Conservation (phyloP, 2,888 invertebrate species). For the Leptinotarsa juncta region DNA sequence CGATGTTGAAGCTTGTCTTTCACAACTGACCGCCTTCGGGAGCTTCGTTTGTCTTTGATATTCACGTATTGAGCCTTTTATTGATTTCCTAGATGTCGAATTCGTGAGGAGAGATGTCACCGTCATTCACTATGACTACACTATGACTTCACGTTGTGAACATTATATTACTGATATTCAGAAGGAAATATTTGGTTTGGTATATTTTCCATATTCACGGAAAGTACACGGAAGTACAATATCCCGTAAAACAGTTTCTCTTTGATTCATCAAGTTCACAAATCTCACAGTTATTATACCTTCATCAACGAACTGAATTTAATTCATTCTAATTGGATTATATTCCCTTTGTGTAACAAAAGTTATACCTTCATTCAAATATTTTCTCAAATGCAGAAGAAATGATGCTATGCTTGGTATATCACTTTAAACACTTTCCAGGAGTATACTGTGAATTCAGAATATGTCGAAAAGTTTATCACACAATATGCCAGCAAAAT, state of each 20-base stretch:
- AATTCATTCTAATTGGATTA: neutral
- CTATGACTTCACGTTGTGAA: neutral
- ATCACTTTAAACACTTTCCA: too few species aligned
- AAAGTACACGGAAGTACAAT: neutral
- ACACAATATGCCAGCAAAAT: too few species aligned
- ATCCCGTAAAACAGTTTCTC: neutral
- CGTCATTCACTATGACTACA: neutral
- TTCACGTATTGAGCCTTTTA: too few species aligned
- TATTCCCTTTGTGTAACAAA: neutral
- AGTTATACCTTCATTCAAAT: neutral
- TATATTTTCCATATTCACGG: neutral
- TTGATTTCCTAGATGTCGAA: too few species aligned
- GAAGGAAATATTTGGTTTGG: neutral
- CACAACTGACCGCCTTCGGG: too few species aligned
- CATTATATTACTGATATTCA: neutral
- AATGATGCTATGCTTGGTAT: neutral
- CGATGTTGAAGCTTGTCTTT: too few species aligned
- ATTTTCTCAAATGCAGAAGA: neutral
- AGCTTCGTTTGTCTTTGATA: too few species aligned
- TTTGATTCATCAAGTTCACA: constrained; percentile 1
- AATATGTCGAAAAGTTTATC: too few species aligned
- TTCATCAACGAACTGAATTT: constrained; percentile 1
- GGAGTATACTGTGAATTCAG: too few species aligned
- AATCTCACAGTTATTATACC: neutral
- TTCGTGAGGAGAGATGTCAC: too few species aligned